Conservation (phyloP, 2,888 invertebrate genomes). For the Amphiduros pacificus region DNA sequence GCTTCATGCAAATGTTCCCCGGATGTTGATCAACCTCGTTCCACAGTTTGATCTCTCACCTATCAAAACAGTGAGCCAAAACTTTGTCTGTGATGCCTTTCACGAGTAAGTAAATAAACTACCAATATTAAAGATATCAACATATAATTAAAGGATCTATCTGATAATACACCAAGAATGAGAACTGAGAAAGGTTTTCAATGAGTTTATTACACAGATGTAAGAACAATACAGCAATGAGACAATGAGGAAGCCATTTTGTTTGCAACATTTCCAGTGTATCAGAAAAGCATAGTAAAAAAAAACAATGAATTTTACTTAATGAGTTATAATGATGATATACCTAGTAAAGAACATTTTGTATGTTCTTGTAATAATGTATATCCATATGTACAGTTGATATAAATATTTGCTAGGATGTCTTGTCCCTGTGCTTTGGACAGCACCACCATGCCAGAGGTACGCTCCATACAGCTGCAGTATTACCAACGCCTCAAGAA, state of each 20-base stretch:
- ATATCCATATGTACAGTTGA: too few relatives aligned
- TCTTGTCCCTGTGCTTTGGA: constrained; percentile 5
- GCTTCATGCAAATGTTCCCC: constrained; percentile 1
- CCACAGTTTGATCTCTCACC: neutral
- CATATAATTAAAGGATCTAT: neutral
- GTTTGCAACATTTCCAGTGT: too few relatives aligned
- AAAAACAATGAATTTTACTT: neutral
- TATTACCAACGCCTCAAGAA: constrained; percentile 3
- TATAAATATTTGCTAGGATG: too few relatives aligned
- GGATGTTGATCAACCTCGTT: constrained; percentile 4
- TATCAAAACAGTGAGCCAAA: neutral
- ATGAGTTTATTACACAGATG: too few relatives aligned
- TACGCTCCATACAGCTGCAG: neutral
- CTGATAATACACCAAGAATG: too few relatives aligned
- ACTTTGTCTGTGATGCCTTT: neutral
- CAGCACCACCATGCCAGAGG: neutral
- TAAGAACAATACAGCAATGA: too few relatives aligned
- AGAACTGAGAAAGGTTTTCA: too few relatives aligned
- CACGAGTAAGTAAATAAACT: neutral
- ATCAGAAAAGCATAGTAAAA: too few relatives aligned
- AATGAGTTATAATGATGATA: neutral
- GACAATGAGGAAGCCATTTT: too few relatives aligned
- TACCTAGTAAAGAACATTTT: neutral
- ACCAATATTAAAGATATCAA: too few relatives aligned
- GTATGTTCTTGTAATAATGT: neutral